phyloP scores from a whole-genome alignment of 2,113 vertebrate genomes.

The Athene noctua region DNA sequence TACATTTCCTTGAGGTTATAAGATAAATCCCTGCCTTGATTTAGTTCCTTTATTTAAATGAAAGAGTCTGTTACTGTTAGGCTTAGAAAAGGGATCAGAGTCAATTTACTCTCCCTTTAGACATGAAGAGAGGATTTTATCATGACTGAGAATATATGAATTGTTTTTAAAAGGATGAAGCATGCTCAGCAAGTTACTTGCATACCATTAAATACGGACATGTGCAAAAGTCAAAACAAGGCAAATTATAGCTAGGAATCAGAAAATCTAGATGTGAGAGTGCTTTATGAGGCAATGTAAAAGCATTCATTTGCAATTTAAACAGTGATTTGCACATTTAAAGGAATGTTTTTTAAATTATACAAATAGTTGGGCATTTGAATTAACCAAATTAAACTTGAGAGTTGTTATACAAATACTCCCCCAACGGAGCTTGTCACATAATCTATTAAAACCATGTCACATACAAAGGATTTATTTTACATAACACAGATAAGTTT shows the following conservation, averaged over 20 bases:
- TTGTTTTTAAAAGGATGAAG: slow-evolving; percentile 23
- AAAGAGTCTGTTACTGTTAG: neutral
- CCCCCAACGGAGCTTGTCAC: neutral
- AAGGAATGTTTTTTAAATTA: neutral
- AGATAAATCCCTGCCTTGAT: neutral
- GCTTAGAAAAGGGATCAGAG: slow-evolving; percentile 17
- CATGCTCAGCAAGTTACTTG: neutral
- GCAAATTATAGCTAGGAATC: neutral
- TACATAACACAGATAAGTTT: neutral
- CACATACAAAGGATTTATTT: neutral
- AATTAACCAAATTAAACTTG: neutral
- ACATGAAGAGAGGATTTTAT: slow-evolving; percentile 18
- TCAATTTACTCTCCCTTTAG: slow-evolving; percentile 1
- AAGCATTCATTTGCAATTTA: slow-evolving; percentile 6
- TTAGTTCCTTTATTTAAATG: slow-evolving; percentile 15
- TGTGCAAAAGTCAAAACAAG: neutral
- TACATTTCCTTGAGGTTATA: neutral
- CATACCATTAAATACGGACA: neutral
- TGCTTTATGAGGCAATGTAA: neutral
- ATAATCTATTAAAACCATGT: neutral
- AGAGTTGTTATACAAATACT: neutral
- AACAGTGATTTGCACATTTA: neutral
- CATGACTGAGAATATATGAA: neutral
- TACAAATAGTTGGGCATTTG: neutral
- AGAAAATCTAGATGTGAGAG: neutral